Base-by-base conservation (phyloP, 2,888 invertebrate species). In the Adelognathus sp. region DNA sequence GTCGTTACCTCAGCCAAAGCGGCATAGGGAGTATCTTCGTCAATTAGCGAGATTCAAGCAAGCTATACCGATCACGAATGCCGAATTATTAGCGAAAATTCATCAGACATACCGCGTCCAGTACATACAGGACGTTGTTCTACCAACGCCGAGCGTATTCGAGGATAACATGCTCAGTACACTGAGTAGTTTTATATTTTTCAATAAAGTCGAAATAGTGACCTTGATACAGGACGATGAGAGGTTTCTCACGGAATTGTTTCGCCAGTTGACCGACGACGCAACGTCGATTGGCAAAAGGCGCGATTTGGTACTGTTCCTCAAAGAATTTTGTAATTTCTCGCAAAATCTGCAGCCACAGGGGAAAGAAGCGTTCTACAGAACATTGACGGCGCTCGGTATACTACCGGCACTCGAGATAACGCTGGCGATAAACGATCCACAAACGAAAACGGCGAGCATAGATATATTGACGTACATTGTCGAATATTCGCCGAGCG, bases 51-150 rank as follows among this genome's bases (percentile, higher is more conserved):
- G 96, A 92, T 98, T 97, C 91, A 95, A 96, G 87, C 97, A 97
- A 92, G 97, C 97, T 72, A 97, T 99, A 88, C 98, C 98, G 74
- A 98, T 99, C 80, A 96, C 96, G 89, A 99, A 99, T 92, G 94
- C 95, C 82, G 99, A 99, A 92, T 94, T 99, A 84, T 93, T 98
- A 86, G 96, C 98, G 72, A 99, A 99, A 94, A 99, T 99, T 86
- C 99, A 99, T 93, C 99, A 99, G 93, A 99, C 99, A 72, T 99
- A 99, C 93, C 95, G 99, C 92, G 99, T 99, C 89, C 99, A 99
- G 93, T 99, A 99, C 92, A 99, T 99, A 88, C 97, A 97, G 91
- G 99, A 99, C 93, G 98, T 99, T 87, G 99, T 99, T 87, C 93
- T 99, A 90, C 99, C 99, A 24, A 98, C 99, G 60, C 99, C 99